Percentiles rank a stretch among this genome's conserved stretches.
phyloP scores from a whole-genome alignment of 2,888 invertebrate genomes.

The Volucella bombylans region DNA sequence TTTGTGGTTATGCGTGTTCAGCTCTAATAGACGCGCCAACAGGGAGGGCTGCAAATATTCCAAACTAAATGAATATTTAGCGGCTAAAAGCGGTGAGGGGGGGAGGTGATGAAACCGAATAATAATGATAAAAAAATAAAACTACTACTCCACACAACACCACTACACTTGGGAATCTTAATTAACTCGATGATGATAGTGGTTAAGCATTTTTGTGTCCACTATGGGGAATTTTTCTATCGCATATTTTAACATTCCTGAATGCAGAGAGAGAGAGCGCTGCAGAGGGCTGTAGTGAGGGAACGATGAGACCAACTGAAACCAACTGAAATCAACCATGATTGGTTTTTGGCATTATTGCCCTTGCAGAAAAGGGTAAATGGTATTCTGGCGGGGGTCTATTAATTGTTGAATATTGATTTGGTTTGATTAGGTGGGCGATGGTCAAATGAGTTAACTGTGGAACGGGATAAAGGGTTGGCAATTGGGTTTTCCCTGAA shows the following conservation, averaged over 20 bases:
- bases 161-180: conserved; percentile 70
- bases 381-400: conserved; percentile 46
- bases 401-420: conserved; percentile 67
- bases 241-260: conserved; percentile 60
- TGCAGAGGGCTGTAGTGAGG: background rate
- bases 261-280: background rate
- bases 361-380: conserved; percentile 18
- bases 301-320: background rate
- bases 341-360: conserved; percentile 46
- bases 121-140: background rate
- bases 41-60: conserved; percentile 59
- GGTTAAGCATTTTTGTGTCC: conserved; percentile 72
- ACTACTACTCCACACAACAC: conserved; percentile 15
- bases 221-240: conserved; percentile 66
- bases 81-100: background rate
- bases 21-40: conserved; percentile 41
- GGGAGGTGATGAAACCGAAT: background rate
- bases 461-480: background rate
- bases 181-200: conserved; percentile 73
- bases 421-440: conserved; percentile 46
- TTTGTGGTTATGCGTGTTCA: conserved; percentile 57
- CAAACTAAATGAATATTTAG: conserved; percentile 67
- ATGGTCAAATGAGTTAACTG: conserved; percentile 17
- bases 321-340: conserved; percentile 12
- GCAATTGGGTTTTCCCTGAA: background rate